Percentiles rank a stretch among this genome's conserved stretches.
Conservation (phyloP, 2,888 invertebrate genomes). For the Drosophila affinis region DNA sequence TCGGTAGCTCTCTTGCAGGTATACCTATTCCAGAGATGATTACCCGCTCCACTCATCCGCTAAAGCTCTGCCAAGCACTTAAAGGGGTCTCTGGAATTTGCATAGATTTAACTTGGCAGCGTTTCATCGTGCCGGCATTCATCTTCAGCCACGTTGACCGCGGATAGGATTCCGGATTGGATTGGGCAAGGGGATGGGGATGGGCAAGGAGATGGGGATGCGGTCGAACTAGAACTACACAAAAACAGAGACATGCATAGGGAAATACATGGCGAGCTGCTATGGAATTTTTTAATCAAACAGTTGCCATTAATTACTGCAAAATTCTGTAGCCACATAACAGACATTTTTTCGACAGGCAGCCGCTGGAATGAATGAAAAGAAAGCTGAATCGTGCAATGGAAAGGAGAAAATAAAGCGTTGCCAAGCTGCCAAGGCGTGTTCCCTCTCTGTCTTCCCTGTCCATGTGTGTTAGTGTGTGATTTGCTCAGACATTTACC, state of each 20-base stretch:
- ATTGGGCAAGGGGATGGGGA: background rate
- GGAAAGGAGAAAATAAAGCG: slow-evolving; percentile 6
- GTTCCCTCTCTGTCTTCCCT: slow-evolving; percentile 5
- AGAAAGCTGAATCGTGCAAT: slow-evolving; percentile 49
- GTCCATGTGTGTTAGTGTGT: slow-evolving; percentile 9
- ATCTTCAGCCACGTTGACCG: background rate
- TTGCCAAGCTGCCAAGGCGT: slow-evolving; percentile 52
- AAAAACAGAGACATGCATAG: slow-evolving; percentile 12
- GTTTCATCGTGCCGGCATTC: slow-evolving; percentile 1
- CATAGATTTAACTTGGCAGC: slow-evolving; percentile 62
- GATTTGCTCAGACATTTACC: background rate
- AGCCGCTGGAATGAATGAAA: slow-evolving; percentile 62
- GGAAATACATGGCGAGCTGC: slow-evolving; percentile 8
- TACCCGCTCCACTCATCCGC: no score
- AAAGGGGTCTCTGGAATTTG: slow-evolving; percentile 61
- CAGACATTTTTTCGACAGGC: slow-evolving; percentile 78
- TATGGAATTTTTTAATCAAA: slow-evolving; percentile 83
- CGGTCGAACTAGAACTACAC: slow-evolving; percentile 24
- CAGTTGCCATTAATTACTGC: slow-evolving; percentile 83
- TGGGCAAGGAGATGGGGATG: background rate
- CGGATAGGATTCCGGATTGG: background rate
- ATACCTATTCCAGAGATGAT: no score
- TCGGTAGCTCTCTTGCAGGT: no score
- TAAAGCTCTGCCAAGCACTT: slow-evolving; percentile 7
- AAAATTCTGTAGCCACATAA: slow-evolving; percentile 80